A percentile compares a stretch with the other conserved stretches of the same genome.
phyloP scores from a whole-genome alignment of 2,113 vertebrate species.

The Tragelaphus imberbis region DNA sequence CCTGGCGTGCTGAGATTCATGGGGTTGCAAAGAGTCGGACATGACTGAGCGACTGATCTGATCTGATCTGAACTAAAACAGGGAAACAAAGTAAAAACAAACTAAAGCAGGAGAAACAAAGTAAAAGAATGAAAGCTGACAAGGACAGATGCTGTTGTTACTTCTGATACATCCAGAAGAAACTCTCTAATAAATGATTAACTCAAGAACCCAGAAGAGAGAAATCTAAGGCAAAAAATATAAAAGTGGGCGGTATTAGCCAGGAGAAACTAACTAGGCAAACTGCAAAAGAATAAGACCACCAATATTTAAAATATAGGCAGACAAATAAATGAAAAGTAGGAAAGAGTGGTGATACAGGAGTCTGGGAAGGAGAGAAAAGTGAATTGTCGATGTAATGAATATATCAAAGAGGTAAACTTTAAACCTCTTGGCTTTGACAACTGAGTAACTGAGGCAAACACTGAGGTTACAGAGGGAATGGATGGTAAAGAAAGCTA shows the following conservation, averaged over 20 bases:
- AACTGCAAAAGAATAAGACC: not conserved
- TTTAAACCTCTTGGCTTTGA: not conserved
- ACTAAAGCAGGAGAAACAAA: not conserved
- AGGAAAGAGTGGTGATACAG: not conserved
- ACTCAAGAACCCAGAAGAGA: not conserved
- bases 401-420: not conserved
- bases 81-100: not conserved
- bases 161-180: not conserved
- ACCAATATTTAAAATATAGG: not conserved
- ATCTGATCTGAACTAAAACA: not conserved
- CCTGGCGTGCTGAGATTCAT: too few species aligned
- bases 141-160: not conserved
- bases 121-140: not conserved
- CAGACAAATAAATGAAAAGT: not conserved
- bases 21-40: too few species aligned
- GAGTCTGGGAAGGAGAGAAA: not conserved
- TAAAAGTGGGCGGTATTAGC: not conserved
- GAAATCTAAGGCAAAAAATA: not conserved
- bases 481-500: not conserved
- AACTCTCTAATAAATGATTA: not conserved
- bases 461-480: not conserved
- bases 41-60: too few species aligned
- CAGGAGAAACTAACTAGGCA: not conserved
- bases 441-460: not conserved
- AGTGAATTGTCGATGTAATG: not conserved